Evolutionary conservation across 53 echinoderm and acorn worm species (phyloP).

Genomic region (Paracentrotus lividus): DNA sequence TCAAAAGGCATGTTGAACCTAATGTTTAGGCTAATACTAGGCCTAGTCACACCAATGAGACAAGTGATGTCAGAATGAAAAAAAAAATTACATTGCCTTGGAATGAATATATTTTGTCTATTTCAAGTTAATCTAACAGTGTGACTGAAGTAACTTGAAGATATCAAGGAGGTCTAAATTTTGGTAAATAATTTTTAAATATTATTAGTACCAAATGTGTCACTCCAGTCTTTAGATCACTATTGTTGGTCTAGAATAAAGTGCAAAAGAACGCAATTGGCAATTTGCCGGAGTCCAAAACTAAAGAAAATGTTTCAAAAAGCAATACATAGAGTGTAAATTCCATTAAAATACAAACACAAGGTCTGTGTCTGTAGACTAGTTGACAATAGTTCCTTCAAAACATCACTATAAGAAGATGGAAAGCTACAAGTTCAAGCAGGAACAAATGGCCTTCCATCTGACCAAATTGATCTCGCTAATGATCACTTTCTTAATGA

Average conservation of each 20-base stretch:
- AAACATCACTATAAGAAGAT: not conserved
- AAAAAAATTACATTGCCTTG: no score
- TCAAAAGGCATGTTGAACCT: not conserved
- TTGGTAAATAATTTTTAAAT: not conserved
- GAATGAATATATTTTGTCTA: no score
- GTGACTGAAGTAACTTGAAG: no score
- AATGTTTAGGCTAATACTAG: not conserved
- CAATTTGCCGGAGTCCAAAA: no score
- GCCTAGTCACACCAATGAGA: no score
- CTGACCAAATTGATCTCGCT: not conserved
- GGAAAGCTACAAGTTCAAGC: not conserved
- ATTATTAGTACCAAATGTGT: no score
- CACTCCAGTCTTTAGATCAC: no score
- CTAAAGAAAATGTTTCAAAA: no score
- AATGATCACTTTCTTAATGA: slow-evolving; percentile 45
- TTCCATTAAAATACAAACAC: not conserved
- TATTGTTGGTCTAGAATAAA: no score
- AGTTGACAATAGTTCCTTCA: not conserved
- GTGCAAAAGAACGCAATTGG: no score
- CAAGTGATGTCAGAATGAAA: no score
- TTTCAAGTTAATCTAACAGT: no score
- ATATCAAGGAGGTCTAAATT: not conserved
- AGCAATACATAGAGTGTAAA: not conserved
- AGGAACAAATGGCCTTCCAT: not conserved
- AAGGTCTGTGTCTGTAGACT: not conserved